Evolutionary conservation across 2,888 invertebrate genomes (phyloP), one percentile per base, ranked within the genome.

Genomic region (Acanthosepion lycidas): DNA sequence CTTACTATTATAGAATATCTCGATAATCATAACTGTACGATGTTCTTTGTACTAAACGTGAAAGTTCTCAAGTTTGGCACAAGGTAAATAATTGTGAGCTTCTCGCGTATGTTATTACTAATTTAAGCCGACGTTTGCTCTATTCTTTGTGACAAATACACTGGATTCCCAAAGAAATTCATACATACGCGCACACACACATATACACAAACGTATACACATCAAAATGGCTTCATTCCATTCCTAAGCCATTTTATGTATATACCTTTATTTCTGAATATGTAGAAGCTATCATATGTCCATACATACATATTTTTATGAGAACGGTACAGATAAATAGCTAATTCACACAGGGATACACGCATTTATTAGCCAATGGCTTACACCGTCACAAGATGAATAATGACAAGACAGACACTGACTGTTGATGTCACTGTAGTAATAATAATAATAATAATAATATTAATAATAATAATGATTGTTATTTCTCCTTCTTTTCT

Each of bases 341-440:
- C 28, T 12, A 12, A 78, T 12, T 9, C 78, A n/a, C 12, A 78
- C 78, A 78, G 23, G n/a, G n/a, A 78, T n/a, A 12, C 78, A n/a
- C n/a, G 78, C n/a, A n/a, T 78, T n/a, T n/a, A n/a, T 78, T 18
- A 78, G n/a, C 78, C 78, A 78, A 78, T 78, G n/a, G n/a, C n/a
- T 78, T n/a, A 78, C 78, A 78, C n/a, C 33, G n/a, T n/a, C 78
- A 78, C 78, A 33, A 15, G 15, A 78, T 78, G 78, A 78, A 78
- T 78, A 78, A 78, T 78, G 78, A 78, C 12, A n/a, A 78, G 78
- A 33, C 12, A n/a, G 33, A 78, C 78, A 78, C 18, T 78, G 33
- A 78, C 33, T 78, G 78, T 78, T 78, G 78, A 78, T 78, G 78
- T 33, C n/a, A 78, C 78, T n/a, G 78, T 78, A 78, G n/a, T 78